A percentile compares a stretch with the other conserved stretches of the same genome.
Conservation (phyloP, 2,888 invertebrate species). For the Kuschelorhynchus macadamiae region DNA sequence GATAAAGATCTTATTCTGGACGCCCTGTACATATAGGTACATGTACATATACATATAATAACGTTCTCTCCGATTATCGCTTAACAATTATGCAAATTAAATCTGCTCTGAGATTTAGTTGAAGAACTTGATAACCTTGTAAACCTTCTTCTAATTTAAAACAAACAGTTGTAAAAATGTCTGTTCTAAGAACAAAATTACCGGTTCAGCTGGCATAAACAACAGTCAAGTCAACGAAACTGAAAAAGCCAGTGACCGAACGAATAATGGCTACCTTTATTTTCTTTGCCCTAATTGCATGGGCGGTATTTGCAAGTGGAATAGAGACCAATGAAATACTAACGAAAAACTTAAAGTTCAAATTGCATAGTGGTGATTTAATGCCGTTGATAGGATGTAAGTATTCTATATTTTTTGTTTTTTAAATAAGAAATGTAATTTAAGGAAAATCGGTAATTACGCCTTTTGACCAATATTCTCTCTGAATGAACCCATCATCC, state of each 20-base stretch:
- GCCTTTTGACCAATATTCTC: too few relatives aligned
- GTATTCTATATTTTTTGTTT: conserved; percentile 55
- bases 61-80: too few relatives aligned
- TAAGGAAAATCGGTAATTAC: too few relatives aligned
- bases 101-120: background rate
- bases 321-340: conserved; percentile 8
- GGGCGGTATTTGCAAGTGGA: background rate
- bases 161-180: background rate
- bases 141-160: background rate
- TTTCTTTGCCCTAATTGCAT: background rate
- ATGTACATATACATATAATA: too few relatives aligned
- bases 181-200: background rate
- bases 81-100: background rate
- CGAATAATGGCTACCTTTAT: background rate
- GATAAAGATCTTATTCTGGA: too few relatives aligned
- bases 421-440: too few relatives aligned
- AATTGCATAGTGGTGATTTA: conserved; percentile 68
- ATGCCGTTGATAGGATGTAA: conserved; percentile 75
- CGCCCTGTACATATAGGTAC: too few relatives aligned
- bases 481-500: too few relatives aligned
- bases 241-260: background rate
- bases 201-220: background rate
- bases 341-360: conserved; percentile 60
- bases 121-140: background rate
- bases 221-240: background rate